A percentile compares a stretch with the other conserved stretches of the same genome.
These are phyloP conservation scores for Nannobrachium achirus DNA, from an alignment of 2,113 vertebrate species.

Conservation along the genomic window DNA sequence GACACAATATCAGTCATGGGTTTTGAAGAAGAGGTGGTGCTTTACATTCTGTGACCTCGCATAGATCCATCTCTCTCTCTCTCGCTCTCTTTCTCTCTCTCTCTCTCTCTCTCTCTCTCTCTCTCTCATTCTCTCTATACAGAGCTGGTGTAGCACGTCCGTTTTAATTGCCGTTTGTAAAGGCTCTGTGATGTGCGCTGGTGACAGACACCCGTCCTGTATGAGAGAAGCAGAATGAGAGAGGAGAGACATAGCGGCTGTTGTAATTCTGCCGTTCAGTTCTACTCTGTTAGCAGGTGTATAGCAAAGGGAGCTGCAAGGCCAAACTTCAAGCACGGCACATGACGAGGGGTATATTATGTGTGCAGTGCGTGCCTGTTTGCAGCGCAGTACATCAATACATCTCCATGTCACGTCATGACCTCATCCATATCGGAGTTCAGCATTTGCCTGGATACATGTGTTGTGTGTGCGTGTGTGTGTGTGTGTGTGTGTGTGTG, in stretches of 20 bases:
- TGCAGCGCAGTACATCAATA: background rate
- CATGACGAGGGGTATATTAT: slow-evolving; percentile 1
- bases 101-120: slow-evolving; percentile 60
- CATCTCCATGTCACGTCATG: background rate
- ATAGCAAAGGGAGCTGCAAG: slow-evolving; percentile 29
- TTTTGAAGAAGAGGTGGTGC: slow-evolving; percentile 78
- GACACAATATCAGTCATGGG: slow-evolving; percentile 75
- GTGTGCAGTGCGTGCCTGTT: slow-evolving; percentile 5
- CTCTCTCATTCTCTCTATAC: slow-evolving; percentile 60
- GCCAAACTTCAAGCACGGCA: slow-evolving; percentile 46
- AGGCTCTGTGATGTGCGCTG: slow-evolving; percentile 73
- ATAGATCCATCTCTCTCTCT: slow-evolving; percentile 64
- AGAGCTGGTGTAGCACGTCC: slow-evolving; percentile 70
- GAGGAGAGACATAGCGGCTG: slow-evolving; percentile 35
- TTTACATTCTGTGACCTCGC: slow-evolving; percentile 68
- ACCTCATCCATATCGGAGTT: background rate
- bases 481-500: slow-evolving; percentile 4
- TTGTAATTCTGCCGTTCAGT: slow-evolving; percentile 30
- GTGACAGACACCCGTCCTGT: slow-evolving; percentile 67
- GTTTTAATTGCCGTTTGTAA: slow-evolving; percentile 80
- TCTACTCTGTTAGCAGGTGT: slow-evolving; percentile 17
- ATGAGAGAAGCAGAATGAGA: slow-evolving; percentile 47
- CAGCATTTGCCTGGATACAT: background rate
- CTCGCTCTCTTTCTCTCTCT: slow-evolving; percentile 50
- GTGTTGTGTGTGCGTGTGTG: background rate